phyloP scores from a whole-genome alignment of 2,888 invertebrate species.

The Nemotelus pantherinus region DNA sequence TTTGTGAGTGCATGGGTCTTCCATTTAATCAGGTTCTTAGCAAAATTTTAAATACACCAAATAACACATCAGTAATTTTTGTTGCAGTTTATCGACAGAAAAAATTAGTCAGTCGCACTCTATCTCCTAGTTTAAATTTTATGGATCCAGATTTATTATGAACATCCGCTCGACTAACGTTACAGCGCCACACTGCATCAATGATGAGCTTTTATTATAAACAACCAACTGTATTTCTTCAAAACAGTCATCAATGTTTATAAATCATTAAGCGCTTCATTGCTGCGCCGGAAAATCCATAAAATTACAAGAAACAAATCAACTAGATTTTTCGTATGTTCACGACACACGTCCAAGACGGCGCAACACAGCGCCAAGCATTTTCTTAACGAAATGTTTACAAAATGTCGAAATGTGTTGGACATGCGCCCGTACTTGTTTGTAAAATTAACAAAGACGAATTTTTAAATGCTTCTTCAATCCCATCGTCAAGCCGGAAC shows the following conservation, averaged over 20 bases:
- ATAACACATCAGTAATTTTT: too few species aligned
- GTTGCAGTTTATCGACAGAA: too few species aligned
- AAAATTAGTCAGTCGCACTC: too few species aligned
- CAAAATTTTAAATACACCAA: too few species aligned
- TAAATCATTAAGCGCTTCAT: slow-evolving; percentile 11
- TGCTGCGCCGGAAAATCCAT: slow-evolving; percentile 1
- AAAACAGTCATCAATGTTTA: slow-evolving; percentile 19
- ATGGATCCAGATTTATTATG: too few species aligned
- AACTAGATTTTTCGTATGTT: slow-evolving; percentile 14
- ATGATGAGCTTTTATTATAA: neutral
- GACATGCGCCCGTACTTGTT: slow-evolving; percentile 41
- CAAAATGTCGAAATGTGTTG: slow-evolving; percentile 36
- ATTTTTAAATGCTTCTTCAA: neutral
- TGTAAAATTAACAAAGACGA: slow-evolving; percentile 37
- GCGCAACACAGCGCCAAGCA: neutral
- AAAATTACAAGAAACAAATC: slow-evolving; percentile 18
- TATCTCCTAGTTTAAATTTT: too few species aligned
- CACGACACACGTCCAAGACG: neutral
- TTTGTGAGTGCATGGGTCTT: too few species aligned
- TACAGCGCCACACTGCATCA: too few species aligned
- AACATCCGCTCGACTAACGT: too few species aligned
- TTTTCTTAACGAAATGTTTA: slow-evolving; percentile 26
- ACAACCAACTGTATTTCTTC: neutral
- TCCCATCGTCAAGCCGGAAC: slow-evolving; percentile 8
- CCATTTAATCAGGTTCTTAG: too few species aligned